phyloP scores from a whole-genome alignment of 2,797 vertebrate genomes.

The Oophaga sylvatica region DNA sequence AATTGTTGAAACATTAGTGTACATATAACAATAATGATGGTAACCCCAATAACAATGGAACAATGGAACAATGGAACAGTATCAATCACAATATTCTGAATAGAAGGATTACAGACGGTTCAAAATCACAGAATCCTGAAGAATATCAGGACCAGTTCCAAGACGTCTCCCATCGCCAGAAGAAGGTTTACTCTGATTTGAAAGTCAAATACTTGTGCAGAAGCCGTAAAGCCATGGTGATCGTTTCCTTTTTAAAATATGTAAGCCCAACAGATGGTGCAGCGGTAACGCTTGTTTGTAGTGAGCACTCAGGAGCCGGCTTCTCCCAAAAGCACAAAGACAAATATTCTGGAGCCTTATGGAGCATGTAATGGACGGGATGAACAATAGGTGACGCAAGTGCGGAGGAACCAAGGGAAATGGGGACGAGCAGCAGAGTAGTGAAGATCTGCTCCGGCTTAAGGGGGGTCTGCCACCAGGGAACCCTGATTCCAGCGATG shows the following conservation, averaged over 20 bases:
- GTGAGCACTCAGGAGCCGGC: not conserved
- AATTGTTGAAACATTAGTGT: too few species aligned
- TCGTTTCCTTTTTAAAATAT: conserved; percentile 10
- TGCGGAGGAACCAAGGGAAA: not conserved
- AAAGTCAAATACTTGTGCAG: conserved; percentile 29
- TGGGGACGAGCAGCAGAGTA: not conserved
- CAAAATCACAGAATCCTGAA: not conserved
- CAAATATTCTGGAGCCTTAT: too few species aligned
- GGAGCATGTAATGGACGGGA: not conserved
- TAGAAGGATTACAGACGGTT: not conserved
- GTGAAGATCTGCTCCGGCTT: not conserved
- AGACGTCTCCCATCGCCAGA: too few species aligned
- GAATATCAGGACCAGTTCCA: too few species aligned
- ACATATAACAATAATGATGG: not conserved
- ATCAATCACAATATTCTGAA: not conserved
- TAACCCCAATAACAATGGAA: not conserved
- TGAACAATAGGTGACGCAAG: not conserved
- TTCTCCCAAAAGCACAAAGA: not conserved
- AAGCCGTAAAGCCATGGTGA: conserved; percentile 6
- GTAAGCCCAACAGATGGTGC: conserved; percentile 32
- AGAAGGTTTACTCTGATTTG: conserved; percentile 15
- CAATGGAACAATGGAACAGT: not conserved
- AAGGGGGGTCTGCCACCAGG: too few species aligned
- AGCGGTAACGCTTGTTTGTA: conserved; percentile 22
- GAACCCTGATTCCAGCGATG: too few species aligned